A percentile compares a stretch with the other conserved stretches of the same genome.
Conservation (phyloP, 2,797 vertebrate genomes). For the Gorsachius magnificus region DNA sequence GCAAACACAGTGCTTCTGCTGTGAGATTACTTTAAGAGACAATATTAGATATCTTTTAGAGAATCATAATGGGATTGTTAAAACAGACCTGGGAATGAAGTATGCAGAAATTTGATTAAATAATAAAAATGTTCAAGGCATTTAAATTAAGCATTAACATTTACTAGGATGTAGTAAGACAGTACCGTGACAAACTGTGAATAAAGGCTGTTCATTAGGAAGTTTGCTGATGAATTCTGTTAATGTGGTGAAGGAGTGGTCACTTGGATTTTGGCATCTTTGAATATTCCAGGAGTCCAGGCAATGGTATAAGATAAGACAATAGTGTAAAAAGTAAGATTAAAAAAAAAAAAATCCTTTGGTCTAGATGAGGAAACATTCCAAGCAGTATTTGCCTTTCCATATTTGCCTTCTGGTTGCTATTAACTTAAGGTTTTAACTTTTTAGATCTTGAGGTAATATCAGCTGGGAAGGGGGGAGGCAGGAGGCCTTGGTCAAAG, state of each 20-base stretch:
- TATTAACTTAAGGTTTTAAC: background rate
- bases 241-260: background rate
- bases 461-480: background rate
- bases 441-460: background rate
- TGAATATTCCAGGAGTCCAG: background rate
- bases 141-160: rapidly evolving
- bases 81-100: background rate
- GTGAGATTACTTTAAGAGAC: background rate
- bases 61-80: background rate
- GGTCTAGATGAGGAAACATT: background rate
- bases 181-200: too few relatives aligned
- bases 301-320: background rate
- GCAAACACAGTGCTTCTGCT: background rate
- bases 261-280: background rate
- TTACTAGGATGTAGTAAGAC: background rate
- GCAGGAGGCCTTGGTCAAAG: background rate
- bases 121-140: background rate
- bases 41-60: background rate
- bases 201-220: background rate
- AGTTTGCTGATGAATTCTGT: background rate
- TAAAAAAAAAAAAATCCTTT: background rate
- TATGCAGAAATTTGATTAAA: background rate
- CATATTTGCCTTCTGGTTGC: background rate
- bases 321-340: background rate
- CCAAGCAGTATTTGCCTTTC: background rate